A percentile compares a stretch with the other conserved stretches of the same genome.
phyloP scores from a whole-genome alignment of 1,140 invertebrate species.

The Orchesella cincta region DNA sequence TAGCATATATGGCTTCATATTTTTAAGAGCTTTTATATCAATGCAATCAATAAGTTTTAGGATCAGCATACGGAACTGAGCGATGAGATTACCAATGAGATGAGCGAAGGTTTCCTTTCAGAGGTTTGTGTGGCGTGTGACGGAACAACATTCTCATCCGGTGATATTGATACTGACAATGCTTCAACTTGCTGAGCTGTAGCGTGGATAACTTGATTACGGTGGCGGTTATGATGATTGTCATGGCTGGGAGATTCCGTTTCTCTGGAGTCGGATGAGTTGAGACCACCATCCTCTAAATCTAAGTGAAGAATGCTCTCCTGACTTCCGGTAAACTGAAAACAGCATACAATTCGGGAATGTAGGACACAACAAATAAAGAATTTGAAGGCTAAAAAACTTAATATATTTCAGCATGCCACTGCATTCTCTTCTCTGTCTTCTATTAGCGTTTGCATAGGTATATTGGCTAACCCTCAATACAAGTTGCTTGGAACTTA shows the following conservation, averaged over 20 bases:
- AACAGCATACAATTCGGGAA: no score
- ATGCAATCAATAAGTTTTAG: neutral
- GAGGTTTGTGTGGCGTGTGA: neutral
- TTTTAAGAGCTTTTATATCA: neutral
- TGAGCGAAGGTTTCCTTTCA: neutral
- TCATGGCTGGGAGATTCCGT: constrained; percentile 42
- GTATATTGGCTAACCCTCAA: no score
- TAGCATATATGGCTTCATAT: no score
- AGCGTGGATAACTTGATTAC: neutral
- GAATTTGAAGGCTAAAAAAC: no score
- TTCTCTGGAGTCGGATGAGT: constrained; percentile 46
- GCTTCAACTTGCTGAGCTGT: neutral
- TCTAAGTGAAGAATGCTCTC: constrained; percentile 75
- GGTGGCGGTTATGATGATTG: constrained; percentile 16
- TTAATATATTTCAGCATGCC: no score
- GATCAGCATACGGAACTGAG: neutral
- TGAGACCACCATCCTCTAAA: constrained; percentile 59
- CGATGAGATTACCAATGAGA: constrained; percentile 1
- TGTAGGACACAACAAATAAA: no score
- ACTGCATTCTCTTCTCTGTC: no score
- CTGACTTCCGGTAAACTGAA: constrained; percentile 74
- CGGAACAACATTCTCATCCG: neutral
- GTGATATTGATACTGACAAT: neutral
- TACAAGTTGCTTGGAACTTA: no score
- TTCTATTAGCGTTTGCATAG: no score